phyloP scores from a whole-genome alignment of 2,888 invertebrate genomes.

The Cosmopolites sordidus region DNA sequence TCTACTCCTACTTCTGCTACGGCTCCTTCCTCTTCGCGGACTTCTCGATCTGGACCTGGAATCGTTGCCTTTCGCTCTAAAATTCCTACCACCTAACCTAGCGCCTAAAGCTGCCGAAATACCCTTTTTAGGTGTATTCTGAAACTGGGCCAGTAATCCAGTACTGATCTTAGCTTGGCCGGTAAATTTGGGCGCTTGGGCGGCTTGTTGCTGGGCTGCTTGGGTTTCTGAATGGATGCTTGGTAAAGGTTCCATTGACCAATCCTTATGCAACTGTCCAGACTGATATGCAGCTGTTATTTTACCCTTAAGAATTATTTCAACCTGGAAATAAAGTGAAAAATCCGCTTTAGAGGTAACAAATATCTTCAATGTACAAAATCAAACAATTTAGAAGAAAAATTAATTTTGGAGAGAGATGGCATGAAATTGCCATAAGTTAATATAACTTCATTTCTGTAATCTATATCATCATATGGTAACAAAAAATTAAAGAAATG shows the following conservation, averaged over 20 bases:
- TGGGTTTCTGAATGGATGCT: constrained; percentile 77
- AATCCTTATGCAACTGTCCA: constrained; percentile 87
- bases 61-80: constrained; percentile 32
- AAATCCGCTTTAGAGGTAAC: too few species aligned
- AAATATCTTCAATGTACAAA: too few species aligned
- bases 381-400: too few species aligned
- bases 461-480: too few species aligned
- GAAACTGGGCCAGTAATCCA: constrained; percentile 57
- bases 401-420: too few species aligned
- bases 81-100: constrained; percentile 50
- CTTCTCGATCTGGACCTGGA: constrained; percentile 45
- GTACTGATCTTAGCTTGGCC: constrained; percentile 45
- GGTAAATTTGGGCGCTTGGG: constrained; percentile 43
- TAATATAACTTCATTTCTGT: too few species aligned
- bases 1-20: constrained; percentile 11
- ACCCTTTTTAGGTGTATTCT: constrained; percentile 49
- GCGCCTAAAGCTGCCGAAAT: constrained; percentile 51
- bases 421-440: too few species aligned
- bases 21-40: constrained; percentile 22
- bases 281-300: constrained; percentile 86
- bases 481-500: too few species aligned
- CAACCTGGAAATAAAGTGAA: too few species aligned
- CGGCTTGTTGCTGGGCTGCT: constrained; percentile 48
- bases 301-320: constrained; percentile 90
- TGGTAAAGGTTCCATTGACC: constrained; percentile 91